phyloP scores from a whole-genome alignment of 2,113 vertebrate genomes.

The Anthoscopus minutus region DNA sequence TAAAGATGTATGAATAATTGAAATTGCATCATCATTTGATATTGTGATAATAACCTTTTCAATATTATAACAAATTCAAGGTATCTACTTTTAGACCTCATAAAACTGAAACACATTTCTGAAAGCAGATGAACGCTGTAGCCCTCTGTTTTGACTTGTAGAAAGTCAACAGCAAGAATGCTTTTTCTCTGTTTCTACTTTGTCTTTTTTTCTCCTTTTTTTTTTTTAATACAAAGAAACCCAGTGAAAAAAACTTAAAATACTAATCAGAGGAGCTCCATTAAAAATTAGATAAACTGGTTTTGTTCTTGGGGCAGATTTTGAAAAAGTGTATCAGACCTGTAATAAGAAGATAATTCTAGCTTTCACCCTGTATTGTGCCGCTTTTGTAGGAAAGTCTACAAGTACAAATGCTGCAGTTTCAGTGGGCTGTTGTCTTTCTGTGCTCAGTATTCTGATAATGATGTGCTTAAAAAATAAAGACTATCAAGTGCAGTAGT shows the following conservation, averaged over 20 bases:
- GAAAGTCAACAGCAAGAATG: background rate
- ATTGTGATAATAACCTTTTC: background rate
- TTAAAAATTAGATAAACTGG: background rate
- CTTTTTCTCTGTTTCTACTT: background rate
- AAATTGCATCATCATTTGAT: background rate
- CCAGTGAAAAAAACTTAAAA: background rate
- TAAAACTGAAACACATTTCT: background rate
- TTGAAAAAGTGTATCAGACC: background rate
- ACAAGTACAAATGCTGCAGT: background rate
- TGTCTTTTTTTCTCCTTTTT: background rate
- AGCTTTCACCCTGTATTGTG: background rate
- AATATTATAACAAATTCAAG: background rate
- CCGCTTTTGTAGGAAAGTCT: background rate
- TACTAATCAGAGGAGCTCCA: background rate
- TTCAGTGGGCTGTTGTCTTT: background rate
- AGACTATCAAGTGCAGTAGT: background rate
- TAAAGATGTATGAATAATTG: background rate
- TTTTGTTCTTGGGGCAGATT: background rate
- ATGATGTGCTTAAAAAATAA: background rate
- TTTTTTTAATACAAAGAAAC: background rate
- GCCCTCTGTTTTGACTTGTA: background rate
- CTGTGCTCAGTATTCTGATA: background rate
- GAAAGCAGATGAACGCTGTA: background rate
- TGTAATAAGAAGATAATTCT: background rate
- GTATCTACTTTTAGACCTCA: background rate